Evolutionary conservation across 1,140 invertebrate species (phyloP), one percentile per base, ranked within the genome.

Genomic region (Acromyrmex heyeri): DNA sequence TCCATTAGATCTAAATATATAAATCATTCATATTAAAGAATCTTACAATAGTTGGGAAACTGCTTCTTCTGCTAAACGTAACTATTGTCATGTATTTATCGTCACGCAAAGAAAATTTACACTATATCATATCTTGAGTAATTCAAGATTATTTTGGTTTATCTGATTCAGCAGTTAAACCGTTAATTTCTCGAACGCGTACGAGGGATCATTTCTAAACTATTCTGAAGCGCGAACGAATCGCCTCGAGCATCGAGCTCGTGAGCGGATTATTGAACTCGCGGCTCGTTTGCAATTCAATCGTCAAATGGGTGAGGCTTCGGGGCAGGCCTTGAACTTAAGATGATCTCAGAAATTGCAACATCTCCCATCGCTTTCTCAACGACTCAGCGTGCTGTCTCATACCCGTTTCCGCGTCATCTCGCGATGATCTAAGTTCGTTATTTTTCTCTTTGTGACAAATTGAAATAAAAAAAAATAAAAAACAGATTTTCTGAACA

Each of bases 311-410:
- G 53, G 69, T 14, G 34, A 65, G 44, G 55, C 21, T n/a, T 44
- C 38, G 21, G 69, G 62, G 57, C 48, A 55, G 55, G 57, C 87
- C 87, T 89, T 81, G 87, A 89, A 89, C 82, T 27, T 70, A 82
- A 27, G 55, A 85, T 83, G 62, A 76, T 67, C 57, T 85, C 64
- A 87, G 64, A 59, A 86, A 86, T 76, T 27, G 57, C 70, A 55
- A 72, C 73, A 75, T 83, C n/a, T 50, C n/a, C 5, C 57, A 27
- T 7, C 12, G 27, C 2, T 14, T 77, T 53, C 44, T 82, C 21
- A 59, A 30, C 53, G 50, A 4, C 24, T 59, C 48, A 57, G 59
- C 87, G 62, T 57, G 85, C 48, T 38, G 34, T 48, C 7, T 55
- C 82, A 55, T n/a, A 59, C 27, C 24, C 30, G 38, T 64, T 75